Conservation (phyloP, 2,113 vertebrate species). For the Vombatus ursinus region DNA sequence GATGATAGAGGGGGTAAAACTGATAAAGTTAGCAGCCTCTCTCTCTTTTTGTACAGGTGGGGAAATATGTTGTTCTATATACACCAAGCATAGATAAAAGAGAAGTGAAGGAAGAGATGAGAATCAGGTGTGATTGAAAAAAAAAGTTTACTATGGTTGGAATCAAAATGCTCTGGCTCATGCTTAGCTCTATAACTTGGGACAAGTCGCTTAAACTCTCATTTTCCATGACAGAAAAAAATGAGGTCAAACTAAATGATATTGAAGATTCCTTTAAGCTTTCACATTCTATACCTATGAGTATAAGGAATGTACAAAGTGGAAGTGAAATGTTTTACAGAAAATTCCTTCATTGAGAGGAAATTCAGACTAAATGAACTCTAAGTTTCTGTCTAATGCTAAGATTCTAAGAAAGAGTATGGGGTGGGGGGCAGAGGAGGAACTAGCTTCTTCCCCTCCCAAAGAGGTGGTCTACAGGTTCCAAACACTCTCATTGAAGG, state of each 20-base stretch:
- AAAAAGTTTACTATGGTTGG: neutral
- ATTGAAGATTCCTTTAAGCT: neutral
- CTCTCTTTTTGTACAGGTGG: neutral
- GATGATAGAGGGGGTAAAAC: too few species aligned
- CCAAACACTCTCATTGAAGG: neutral
- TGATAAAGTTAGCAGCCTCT: too few species aligned
- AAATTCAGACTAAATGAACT: too few species aligned
- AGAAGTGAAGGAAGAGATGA: neutral
- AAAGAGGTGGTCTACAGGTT: neutral
- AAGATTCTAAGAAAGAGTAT: neutral
- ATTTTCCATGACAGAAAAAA: neutral
- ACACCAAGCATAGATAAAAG: neutral
- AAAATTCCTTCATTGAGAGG: too few species aligned
- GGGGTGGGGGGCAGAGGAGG: neutral
- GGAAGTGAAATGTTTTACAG: too few species aligned
- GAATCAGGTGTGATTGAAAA: neutral
- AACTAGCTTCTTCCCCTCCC: neutral
- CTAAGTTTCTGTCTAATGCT: neutral
- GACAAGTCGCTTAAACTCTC: neutral
- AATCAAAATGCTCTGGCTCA: rapidly evolving
- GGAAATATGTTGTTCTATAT: neutral
- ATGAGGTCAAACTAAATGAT: neutral
- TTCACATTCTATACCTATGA: too few species aligned
- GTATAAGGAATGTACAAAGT: too few species aligned
- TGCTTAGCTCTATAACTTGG: neutral